Evolutionary conservation across 2,113 vertebrate species (phyloP), one percentile per base, ranked within the genome.

Genomic region (Gymnocephalus cernua): DNA sequence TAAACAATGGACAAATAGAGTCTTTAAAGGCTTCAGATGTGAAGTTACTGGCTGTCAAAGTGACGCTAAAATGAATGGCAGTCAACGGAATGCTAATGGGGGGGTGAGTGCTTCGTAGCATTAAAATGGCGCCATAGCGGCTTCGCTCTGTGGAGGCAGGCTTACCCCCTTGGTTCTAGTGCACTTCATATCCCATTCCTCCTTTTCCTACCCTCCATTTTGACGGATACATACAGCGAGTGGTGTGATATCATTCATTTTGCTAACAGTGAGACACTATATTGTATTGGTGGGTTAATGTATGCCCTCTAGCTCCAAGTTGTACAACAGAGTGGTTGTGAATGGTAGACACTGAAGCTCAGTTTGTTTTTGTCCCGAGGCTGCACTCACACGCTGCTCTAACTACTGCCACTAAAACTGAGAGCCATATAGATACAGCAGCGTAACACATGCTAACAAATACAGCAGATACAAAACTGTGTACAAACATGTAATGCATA

Each of bases 271-370:
- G 44, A 81, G 41, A 63, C 41, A 77, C 63, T 67, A 21, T 69
- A 81, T 75, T 82, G 63, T 83, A 86, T 77, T 64, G 63, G 74
- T 51, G 64, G 59, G 51, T 81, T 87, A 90, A 86, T 83, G 79
- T 70, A 35, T 80, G 84, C 82, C 90, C 84, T 89, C 51, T 77
- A 88, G 82, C 77, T 61, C 61, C 2, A 16, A 78, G 62, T 77
- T 80, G 64, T 87, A 74, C 67, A 64, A 75, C 59, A 77, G 70
- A 85, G 74, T 69, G 67, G 63, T 69, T 79, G 76, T 44, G 75
- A 84, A 89, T 80, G 70, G 75, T 38, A 74, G 53, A 71, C 69
- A 66, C 23, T 44, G 64, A 71, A 80, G 58, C 80, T 76, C 66
- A 19, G 62, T 68, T 69, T 79, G 73, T 68, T 72, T 86, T 54